Base-by-base conservation (phyloP, 2,797 vertebrate species). In the Chanos chanos region DNA sequence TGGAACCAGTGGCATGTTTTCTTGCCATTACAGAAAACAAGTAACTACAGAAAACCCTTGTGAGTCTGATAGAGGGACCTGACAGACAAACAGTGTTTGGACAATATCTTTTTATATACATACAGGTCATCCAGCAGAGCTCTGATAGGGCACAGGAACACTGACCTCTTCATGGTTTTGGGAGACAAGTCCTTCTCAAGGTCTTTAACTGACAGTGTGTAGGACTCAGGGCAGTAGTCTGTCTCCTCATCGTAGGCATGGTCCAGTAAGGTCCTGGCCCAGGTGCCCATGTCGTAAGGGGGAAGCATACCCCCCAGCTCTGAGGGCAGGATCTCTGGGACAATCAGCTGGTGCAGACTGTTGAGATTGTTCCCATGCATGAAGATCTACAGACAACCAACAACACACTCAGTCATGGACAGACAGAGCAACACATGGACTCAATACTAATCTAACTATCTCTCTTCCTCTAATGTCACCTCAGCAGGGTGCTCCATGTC, bases 361-460 rank as follows among this genome's bases (percentile, higher is more conserved):
- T 96, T 99, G 79, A 99, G 90, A 77, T 99, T 99, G 85, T 99
- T 99, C 4, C 96, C 96, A 44, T 99, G 96, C 84, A 99, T 91
- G 87, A 99, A 99, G 91, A 99, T 99, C 96, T 98, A 76, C 49
- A 74, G 2, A 3, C 15, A 5, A 19, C 2, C 2, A 6, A 45
- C 7, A 56, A 50, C 28, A 62, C 9, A 24, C 41, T 25, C 39
- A 6, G 6, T 21, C 2, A 41, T 7, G 15, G 27, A 15, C 31
- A 28, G 28, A 47, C 27, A 5, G n/a, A n/a, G n/a, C n/a, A n/a
- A n/a, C n/a, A n/a, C n/a, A n/a, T n/a, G n/a, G n/a, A n/a, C n/a
- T n/a, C 18, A 31, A 2, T 52, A 60, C 22, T 62, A 44, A 52
- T 44, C 39, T 62, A 39, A 44, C 62, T 31, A 22, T n/a, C 10